Base-by-base conservation (phyloP, 2,797 vertebrate species). In the Oophaga sylvatica region DNA sequence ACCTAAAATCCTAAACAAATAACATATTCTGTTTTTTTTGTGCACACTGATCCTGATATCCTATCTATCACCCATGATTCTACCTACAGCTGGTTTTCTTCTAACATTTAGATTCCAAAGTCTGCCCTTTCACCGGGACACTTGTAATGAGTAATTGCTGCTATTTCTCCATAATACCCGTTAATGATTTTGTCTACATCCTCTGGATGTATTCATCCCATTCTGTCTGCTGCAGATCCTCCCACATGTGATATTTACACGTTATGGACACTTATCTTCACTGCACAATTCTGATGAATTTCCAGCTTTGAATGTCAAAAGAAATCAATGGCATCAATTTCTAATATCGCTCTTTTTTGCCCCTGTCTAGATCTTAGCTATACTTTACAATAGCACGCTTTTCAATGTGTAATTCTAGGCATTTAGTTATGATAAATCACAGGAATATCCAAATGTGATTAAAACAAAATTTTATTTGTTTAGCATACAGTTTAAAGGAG, bases 161-260 rank as follows among this genome's bases (percentile, higher is more conserved):
- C 57, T 45, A 29, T 84, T 84, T 84, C 71, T 76, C 4, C 16
- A n/a, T 76, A 84, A 84, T 76, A 41, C 70, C 41, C 71, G 10
- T 48, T 45, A 76, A 84, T 84, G 62, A 84, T 62, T 63, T 29
- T 77, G 83, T 78, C 73, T 63, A 9, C 60, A 77, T 85, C 73
- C 26, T 31, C 60, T 63, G 65, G 65, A 85, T 75, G 73, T 63
- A 22, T 78, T 77, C 60, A 85, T 77, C 56, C 6, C 45, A 35
- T 29, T 85, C 45, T 60, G 17, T 84, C 71, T 53, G 57, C 59
- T 31, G 73, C 45, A 53, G 35, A 76, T 62, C 26, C 83, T 65
- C 83, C 83, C 83, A 78, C 83, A 67, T 62, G 71, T 48, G 31
- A 82, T 83, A 83, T 71, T 71, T 83, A 83, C 17, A 67, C 48